A percentile compares a stretch with the other conserved stretches of the same genome.
These are phyloP conservation scores for Vesta saturnalis DNA, from an alignment of 2,888 invertebrate species.

Conservation along the genomic window DNA sequence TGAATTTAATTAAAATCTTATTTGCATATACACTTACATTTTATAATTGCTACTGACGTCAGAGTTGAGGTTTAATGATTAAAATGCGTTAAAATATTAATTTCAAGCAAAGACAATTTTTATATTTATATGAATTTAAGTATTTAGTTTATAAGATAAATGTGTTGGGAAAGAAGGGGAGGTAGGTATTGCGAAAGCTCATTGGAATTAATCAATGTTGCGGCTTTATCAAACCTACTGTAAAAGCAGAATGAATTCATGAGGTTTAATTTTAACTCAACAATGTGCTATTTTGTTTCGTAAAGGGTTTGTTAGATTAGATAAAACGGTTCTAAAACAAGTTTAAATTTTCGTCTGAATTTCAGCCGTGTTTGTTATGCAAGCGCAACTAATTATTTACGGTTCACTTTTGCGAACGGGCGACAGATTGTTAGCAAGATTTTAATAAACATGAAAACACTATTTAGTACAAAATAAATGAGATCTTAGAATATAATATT, in stretches of 20 bases:
- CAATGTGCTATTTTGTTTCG: slow-evolving; percentile 36
- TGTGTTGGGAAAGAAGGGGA: slow-evolving; percentile 11
- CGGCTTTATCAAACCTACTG: slow-evolving; percentile 30
- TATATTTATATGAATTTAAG: neutral
- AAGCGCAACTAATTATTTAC: slow-evolving; percentile 26
- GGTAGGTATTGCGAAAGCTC: slow-evolving; percentile 21
- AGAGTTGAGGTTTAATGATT: slow-evolving; percentile 1
- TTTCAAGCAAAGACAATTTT: neutral
- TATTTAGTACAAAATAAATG: neutral
- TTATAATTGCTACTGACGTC: slow-evolving; percentile 6
- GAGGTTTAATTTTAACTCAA: slow-evolving; percentile 36
- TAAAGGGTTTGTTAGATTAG: slow-evolving; percentile 36
- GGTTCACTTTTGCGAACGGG: slow-evolving; percentile 25
- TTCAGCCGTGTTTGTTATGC: slow-evolving; percentile 29
- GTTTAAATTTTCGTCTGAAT: slow-evolving; percentile 31
- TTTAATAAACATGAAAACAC: slow-evolving; percentile 12
- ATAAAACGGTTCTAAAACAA: slow-evolving; percentile 34
- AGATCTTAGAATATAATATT: neutral
- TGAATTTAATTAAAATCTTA: slow-evolving; percentile 2
- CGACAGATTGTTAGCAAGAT: slow-evolving; percentile 26
- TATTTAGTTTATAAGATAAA: slow-evolving; percentile 23
- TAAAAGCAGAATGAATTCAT: slow-evolving; percentile 34
- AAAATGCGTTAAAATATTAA: neutral
- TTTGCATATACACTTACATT: slow-evolving; percentile 2
- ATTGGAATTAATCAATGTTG: slow-evolving; percentile 35